Conservation (phyloP, 2,797 vertebrate species). For the Phalanger gymnotis region DNA sequence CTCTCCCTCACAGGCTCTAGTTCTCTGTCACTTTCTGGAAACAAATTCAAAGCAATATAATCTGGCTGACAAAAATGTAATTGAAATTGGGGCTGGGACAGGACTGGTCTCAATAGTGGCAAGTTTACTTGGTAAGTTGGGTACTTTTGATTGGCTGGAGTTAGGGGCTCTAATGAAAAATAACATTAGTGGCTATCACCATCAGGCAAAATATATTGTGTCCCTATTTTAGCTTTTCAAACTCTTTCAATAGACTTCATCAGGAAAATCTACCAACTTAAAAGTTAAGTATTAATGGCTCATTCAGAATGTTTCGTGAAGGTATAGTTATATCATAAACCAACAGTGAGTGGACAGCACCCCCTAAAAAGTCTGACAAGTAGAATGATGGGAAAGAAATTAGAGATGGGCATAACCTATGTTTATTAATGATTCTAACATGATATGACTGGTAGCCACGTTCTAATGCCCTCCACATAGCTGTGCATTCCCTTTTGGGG, state of each 20-base stretch:
- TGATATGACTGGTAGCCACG: neutral
- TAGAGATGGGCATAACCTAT: neutral
- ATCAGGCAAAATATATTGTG: neutral
- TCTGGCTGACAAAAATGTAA: conserved; percentile 92
- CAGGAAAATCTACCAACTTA: neutral
- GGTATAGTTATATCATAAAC: neutral
- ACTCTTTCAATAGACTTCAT: conserved; percentile 24
- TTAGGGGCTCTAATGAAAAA: conserved; percentile 19
- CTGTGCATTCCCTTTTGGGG: conserved; percentile 13
- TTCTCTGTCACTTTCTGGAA: conserved; percentile 96
- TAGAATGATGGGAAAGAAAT: neutral
- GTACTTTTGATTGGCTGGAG: conserved; percentile 11
- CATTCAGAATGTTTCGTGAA: conserved; percentile 1
- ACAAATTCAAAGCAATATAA: conserved; percentile 88
- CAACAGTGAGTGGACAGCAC: neutral
- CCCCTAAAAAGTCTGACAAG: neutral
- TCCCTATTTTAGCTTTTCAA: neutral
- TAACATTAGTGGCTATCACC: conserved; percentile 31
- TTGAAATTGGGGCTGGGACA: conserved; percentile 97
- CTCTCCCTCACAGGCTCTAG: conserved; percentile 89
- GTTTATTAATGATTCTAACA: neutral
- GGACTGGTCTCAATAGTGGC: conserved; percentile 95
- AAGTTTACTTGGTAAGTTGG: conserved; percentile 92
- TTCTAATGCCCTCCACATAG: neutral
- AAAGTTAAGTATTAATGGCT: neutral